A percentile compares a stretch with the other conserved stretches of the same genome.
These are phyloP conservation scores for Drosophila micromelanica DNA, from an alignment of 1,140 invertebrate genomes.

Conservation along the genomic window DNA sequence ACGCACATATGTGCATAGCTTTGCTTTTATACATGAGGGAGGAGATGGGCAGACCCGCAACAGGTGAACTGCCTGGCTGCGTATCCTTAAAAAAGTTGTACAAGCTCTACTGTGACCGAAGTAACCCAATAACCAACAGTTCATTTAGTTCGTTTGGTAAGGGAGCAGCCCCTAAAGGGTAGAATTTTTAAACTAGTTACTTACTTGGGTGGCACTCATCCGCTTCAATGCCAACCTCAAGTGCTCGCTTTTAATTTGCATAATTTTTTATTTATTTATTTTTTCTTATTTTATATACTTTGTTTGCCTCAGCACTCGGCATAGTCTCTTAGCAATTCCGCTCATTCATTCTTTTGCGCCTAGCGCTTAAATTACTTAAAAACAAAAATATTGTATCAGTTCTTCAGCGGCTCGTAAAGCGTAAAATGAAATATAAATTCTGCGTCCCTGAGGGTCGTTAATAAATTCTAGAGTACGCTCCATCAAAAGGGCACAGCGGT, in stretches of 20 bases:
- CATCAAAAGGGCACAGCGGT: conserved; percentile 53
- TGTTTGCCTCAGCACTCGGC: conserved; percentile 35
- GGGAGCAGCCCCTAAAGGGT: neutral
- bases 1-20: neutral
- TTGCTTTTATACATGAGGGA: neutral
- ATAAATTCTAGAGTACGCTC: conserved; percentile 77
- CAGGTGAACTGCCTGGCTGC: conserved; percentile 18
- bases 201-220: conserved; percentile 40
- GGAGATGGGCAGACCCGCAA: conserved; percentile 6
- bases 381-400: conserved; percentile 81
- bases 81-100: conserved; percentile 6
- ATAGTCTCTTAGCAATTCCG: conserved; percentile 44
- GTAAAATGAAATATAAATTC: conserved; percentile 78
- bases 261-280: conserved; percentile 61
- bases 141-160: conserved; percentile 12
- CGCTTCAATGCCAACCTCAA: conserved; percentile 20
- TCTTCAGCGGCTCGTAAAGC: conserved; percentile 69
- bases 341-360: conserved; percentile 60
- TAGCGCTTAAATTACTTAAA: conserved; percentile 58
- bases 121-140: conserved; percentile 1
- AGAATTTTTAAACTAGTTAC: conserved; percentile 34
- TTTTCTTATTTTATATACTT: conserved; percentile 26
- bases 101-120: neutral
- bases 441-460: conserved; percentile 47
- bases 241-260: conserved; percentile 72